These are phyloP conservation scores for Maconellicoccus hirsutus DNA, from an alignment of 1,140 invertebrate genomes.

Conservation along the genomic window DNA sequence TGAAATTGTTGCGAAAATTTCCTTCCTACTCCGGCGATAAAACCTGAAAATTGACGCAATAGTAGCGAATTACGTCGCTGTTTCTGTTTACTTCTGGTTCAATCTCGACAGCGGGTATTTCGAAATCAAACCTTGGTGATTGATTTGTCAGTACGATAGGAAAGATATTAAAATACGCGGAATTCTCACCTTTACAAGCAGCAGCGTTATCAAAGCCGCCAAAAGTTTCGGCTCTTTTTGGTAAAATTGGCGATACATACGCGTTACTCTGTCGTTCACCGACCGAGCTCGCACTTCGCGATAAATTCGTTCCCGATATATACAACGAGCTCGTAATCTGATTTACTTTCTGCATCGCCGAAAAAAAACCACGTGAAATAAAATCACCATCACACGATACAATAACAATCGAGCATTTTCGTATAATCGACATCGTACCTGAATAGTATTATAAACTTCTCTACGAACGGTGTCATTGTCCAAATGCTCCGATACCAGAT, in stretches of 20 bases:
- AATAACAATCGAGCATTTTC: neutral
- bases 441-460: conserved; percentile 54
- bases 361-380: neutral
- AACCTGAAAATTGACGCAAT: neutral
- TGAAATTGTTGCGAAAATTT: conserved; percentile 15
- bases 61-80: neutral
- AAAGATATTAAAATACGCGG: too few species aligned
- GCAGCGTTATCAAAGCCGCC: conserved; percentile 73
- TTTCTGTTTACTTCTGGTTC: too few species aligned
- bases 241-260: conserved; percentile 68
- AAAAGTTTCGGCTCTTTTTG: conserved; percentile 86
- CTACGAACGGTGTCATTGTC: conserved; percentile 55
- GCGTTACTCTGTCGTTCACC: conserved; percentile 76
- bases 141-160: too few species aligned
- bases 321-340: conserved; percentile 56
- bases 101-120: too few species aligned
- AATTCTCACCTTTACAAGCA: conserved; percentile 16
- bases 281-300: conserved; percentile 79
- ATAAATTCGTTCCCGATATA: conserved; percentile 59
- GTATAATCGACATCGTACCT: conserved; percentile 36
- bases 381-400: neutral
- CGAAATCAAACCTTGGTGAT: too few species aligned
- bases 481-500: conserved; percentile 44
- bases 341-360: conserved; percentile 50
- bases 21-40: neutral